A percentile compares a stretch with the other conserved stretches of the same genome.
phyloP scores from a whole-genome alignment of 2,888 invertebrate genomes.

The Cantharis rustica region DNA sequence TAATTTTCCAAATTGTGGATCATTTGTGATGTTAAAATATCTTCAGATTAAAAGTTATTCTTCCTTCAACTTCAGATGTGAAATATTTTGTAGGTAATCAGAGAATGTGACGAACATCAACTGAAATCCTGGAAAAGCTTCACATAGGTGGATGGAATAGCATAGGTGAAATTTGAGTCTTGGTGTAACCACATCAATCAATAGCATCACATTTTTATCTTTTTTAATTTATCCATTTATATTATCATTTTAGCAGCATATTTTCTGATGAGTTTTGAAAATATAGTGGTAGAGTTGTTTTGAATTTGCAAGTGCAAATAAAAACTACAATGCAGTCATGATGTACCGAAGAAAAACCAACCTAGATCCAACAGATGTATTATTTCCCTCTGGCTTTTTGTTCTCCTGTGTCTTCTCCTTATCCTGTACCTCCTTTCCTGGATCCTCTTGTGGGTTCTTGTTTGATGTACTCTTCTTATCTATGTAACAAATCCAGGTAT shows the following conservation, averaged over 20 bases:
- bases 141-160: not conserved
- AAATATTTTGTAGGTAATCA: not conserved
- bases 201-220: not conserved
- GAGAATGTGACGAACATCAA: not conserved
- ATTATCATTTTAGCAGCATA: constrained; percentile 22
- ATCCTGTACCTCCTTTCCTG: constrained; percentile 22
- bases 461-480: constrained; percentile 42
- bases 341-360: constrained; percentile 31
- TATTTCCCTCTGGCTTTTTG: constrained; percentile 33
- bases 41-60: not conserved
- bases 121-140: not conserved
- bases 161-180: not conserved
- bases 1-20: not conserved
- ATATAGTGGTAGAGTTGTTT: not conserved
- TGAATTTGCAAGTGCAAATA: constrained; percentile 8
- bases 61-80: not conserved
- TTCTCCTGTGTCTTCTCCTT: constrained; percentile 18
- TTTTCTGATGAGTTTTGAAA: constrained; percentile 31
- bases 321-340: constrained; percentile 16
- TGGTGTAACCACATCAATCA: not conserved
- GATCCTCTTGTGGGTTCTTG: constrained; percentile 35
- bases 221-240: not conserved
- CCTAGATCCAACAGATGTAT: constrained; percentile 32
- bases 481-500: constrained; percentile 43
- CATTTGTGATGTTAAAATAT: not conserved